Conservation (phyloP, 2,797 vertebrate genomes). For the Enteromius thamalakanensis region DNA sequence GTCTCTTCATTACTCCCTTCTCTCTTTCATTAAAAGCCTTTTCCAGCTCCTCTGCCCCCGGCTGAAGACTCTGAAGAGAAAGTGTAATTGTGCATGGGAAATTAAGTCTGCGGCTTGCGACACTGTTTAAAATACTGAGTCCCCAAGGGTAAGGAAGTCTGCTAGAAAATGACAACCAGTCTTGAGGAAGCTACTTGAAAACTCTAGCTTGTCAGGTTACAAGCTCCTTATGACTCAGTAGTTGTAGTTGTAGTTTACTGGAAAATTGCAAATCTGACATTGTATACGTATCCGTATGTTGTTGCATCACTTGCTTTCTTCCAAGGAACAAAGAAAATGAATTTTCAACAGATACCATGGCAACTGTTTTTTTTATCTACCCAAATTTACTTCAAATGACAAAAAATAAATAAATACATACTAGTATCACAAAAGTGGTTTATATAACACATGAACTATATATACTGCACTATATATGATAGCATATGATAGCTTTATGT, state of each 20-base stretch:
- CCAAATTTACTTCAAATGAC: background rate
- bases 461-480: background rate
- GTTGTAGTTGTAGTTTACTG: background rate
- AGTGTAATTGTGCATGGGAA: constrained; percentile 80
- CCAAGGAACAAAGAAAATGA: background rate
- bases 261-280: background rate
- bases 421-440: background rate
- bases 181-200: constrained; percentile 23
- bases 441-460: background rate
- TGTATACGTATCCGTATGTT: background rate
- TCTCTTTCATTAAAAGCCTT: constrained; percentile 69
- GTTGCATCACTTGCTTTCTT: background rate
- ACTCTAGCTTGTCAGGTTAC: background rate
- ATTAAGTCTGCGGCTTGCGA: constrained; percentile 76
- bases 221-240: background rate
- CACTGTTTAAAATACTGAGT: constrained; percentile 79
- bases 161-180: constrained; percentile 67
- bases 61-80: constrained; percentile 75
- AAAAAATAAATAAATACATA: background rate
- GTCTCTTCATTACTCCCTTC: constrained; percentile 50
- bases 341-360: background rate
- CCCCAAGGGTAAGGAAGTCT: constrained; percentile 69
- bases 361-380: background rate
- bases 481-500: background rate
- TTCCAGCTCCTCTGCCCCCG: constrained; percentile 72